phyloP scores from a whole-genome alignment of 2,888 invertebrate species.

The Mechanitis messenoides region DNA sequence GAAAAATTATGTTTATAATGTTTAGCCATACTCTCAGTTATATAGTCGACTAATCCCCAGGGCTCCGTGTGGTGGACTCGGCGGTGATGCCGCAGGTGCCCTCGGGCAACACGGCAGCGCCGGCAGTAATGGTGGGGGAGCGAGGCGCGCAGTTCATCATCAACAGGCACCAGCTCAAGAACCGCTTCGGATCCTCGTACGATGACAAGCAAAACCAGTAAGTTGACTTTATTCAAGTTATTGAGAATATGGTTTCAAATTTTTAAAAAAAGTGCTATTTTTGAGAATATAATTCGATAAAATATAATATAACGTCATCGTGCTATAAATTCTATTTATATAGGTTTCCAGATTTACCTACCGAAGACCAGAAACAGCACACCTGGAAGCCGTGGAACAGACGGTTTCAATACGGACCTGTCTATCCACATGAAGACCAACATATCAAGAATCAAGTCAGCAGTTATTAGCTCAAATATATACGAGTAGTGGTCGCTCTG shows the following conservation, averaged over 20 bases:
- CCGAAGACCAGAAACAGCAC: conserved; percentile 39
- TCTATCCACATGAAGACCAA: conserved; percentile 35
- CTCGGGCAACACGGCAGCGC: conserved; percentile 75
- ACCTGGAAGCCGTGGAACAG: conserved; percentile 51
- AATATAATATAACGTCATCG: not conserved
- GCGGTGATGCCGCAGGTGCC: conserved; percentile 77
- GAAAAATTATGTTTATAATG: too few relatives aligned
- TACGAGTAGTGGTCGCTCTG: too few relatives aligned
- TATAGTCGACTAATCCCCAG: conserved; percentile 34
- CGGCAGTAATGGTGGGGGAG: conserved; percentile 78
- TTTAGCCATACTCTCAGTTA: not conserved
- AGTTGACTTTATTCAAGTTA: not conserved
- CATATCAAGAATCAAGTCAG: conserved; percentile 32
- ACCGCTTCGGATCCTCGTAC: conserved; percentile 33
- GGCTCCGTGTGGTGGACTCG: conserved; percentile 76
- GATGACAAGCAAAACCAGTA: conserved; percentile 5
- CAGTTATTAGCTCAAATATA: too few relatives aligned
- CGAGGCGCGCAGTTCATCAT: conserved; percentile 72
- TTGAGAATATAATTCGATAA: too few relatives aligned
- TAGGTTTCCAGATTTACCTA: conserved; percentile 32
- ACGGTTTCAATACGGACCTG: conserved; percentile 32
- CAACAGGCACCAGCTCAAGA: conserved; percentile 60
- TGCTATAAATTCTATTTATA: not conserved
- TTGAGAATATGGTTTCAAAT: not conserved
- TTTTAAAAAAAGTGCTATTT: too few relatives aligned